These are phyloP conservation scores for Acrobasis repandana DNA, from an alignment of 2,888 invertebrate genomes.

Conservation along the genomic window DNA sequence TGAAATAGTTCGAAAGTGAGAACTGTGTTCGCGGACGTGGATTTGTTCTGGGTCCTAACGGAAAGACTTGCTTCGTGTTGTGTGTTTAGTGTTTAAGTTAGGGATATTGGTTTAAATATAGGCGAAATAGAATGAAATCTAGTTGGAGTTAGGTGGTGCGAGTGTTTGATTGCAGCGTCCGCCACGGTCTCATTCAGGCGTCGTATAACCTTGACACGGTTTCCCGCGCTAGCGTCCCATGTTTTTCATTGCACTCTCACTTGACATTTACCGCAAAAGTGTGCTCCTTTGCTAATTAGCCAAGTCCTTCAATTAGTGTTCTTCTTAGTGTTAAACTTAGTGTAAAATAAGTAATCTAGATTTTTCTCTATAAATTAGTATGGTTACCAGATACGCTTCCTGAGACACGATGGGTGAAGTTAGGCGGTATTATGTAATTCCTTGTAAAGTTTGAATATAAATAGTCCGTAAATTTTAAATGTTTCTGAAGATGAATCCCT, in stretches of 20 bases:
- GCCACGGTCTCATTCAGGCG: constrained; percentile 62
- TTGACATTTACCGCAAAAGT: constrained; percentile 70
- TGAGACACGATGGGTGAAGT: constrained; percentile 32
- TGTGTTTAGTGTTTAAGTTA: constrained; percentile 48
- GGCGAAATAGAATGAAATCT: constrained; percentile 36
- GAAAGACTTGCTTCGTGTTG: constrained; percentile 47
- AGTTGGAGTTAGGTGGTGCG: constrained; percentile 42
- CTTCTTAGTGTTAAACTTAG: constrained; percentile 29
- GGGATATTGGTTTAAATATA: constrained; percentile 30
- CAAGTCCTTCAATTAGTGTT: constrained; percentile 35
- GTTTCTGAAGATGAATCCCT: constrained; percentile 48
- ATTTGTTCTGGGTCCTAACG: constrained; percentile 38
- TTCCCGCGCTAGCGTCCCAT: constrained; percentile 76
- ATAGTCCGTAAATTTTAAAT: constrained; percentile 32
- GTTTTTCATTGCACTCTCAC: constrained; percentile 74
- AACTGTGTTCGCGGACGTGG: constrained; percentile 41
- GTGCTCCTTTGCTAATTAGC: constrained; percentile 59
- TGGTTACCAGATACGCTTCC: constrained; percentile 26
- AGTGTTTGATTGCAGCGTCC: constrained; percentile 60
- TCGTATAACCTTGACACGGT: constrained; percentile 77
- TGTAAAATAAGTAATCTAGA: constrained; percentile 23
- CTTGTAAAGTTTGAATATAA: constrained; percentile 29
- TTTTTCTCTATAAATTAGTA: constrained; percentile 10
- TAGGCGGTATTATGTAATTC: constrained; percentile 30
- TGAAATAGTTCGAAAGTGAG: constrained; percentile 68